These are phyloP conservation scores for Stenopsyche tienmushanensis DNA, from an alignment of 1,140 invertebrate genomes.

Conservation along the genomic window DNA sequence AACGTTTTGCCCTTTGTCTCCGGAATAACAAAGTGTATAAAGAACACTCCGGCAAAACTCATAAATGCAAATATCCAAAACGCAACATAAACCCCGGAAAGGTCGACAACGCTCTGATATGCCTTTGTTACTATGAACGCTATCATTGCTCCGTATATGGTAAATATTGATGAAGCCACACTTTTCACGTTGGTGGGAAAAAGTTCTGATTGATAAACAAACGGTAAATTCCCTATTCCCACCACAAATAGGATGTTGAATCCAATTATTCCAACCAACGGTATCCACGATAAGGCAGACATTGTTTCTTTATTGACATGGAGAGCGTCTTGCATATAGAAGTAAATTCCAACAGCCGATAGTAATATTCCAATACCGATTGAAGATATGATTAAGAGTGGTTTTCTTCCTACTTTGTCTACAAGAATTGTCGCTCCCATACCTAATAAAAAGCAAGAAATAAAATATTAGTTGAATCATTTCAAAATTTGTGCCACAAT, in stretches of 20 bases:
- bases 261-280: conserved; percentile 58
- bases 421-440: conserved; percentile 66
- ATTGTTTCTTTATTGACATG: conserved; percentile 45
- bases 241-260: conserved; percentile 61
- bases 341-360: conserved; percentile 57
- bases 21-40: conserved; percentile 65
- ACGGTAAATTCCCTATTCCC: conserved; percentile 61
- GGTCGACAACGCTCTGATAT: conserved; percentile 58
- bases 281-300: conserved; percentile 51
- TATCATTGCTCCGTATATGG: conserved; percentile 49
- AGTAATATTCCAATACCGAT: conserved; percentile 55
- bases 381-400: conserved; percentile 66
- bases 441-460: conserved; percentile 51
- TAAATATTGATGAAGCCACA: conserved; percentile 52
- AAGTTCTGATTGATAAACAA: conserved; percentile 63
- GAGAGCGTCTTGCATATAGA: conserved; percentile 51
- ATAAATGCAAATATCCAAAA: conserved; percentile 60
- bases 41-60: conserved; percentile 57
- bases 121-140: conserved; percentile 59
- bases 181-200: conserved; percentile 65
- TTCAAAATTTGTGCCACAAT: too few relatives aligned
- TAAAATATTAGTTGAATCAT: neutral
- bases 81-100: conserved; percentile 56
- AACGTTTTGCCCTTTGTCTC: conserved; percentile 72
- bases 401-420: conserved; percentile 70